Base-by-base conservation (phyloP, 2,797 vertebrate species). In the Ataeniobius toweri region DNA sequence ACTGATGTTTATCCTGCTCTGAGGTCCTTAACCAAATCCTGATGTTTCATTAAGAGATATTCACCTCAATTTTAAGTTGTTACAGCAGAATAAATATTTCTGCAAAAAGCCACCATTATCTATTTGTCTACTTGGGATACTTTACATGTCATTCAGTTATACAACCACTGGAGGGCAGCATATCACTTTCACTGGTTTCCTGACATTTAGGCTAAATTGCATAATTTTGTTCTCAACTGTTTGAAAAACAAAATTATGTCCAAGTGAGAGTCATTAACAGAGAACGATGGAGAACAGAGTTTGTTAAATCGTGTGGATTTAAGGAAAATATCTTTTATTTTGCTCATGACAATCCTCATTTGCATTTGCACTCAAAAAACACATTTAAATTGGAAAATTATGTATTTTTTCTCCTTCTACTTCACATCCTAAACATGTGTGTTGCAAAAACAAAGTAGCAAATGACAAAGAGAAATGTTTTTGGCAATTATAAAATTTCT, bases 51-150 rank as follows among this genome's bases (percentile, higher is more conserved):
- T 50, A 59, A 9, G 56, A 83, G 91, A 97, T 95, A 89, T 24
- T 24, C 5, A 68, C 22, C 36, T 24, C 10, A n/a, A n/a, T 68
- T 9, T 36, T 2, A 65, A 39, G 61, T 39, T 36, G 61, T 22
- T 39, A 39, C 61, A 39, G 28, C 61, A 65, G 61, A 13, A 50
- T 14, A 50, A 65, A 65, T 39, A 18, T 46, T 46, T 51, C 16
- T 16, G 16, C 50, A 16, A 16, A 51, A 97, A 99, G 77, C 80
- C 92, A 14, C 16, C 3, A 1, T 39, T 0, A 12, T 10, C 48
- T 36, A 18, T 13, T 12, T 22, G 8, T 53, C 28, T 65, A 22
- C 24, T 46, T 36, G 4, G 36, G 36, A 36, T 36, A 36, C 36
- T 36, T 36, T 36, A 36, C 36, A 3, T 73, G 59, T 58, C 39